Percentiles rank a stretch among this genome's conserved stretches.
phyloP scores from a whole-genome alignment of 2,888 invertebrate genomes.

The Melipona beecheii region DNA sequence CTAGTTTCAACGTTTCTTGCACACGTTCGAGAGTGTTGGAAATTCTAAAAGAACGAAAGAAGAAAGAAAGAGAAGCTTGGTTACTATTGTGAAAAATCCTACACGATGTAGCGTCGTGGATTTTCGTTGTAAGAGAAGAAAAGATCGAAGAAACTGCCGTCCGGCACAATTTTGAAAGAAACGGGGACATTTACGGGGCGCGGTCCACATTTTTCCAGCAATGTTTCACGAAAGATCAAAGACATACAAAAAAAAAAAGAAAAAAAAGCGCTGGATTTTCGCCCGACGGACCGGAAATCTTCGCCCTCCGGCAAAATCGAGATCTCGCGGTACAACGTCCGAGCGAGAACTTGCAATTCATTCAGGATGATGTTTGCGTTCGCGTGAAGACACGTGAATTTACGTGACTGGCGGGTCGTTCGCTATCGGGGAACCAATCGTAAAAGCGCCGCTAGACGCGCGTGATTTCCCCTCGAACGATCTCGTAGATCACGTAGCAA shows the following conservation, averaged over 20 bases:
- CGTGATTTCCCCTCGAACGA: constrained; percentile 5
- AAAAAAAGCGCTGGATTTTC: neutral
- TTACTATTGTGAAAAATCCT: neutral
- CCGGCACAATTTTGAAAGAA: neutral
- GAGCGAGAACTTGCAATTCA: no score
- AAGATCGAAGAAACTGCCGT: neutral
- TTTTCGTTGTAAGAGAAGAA: neutral
- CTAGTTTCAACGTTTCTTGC: neutral
- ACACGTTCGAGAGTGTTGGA: neutral
- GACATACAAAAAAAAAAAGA: no score
- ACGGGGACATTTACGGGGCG: neutral
- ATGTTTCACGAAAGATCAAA: neutral
- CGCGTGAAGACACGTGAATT: no score
- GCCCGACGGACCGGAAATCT: neutral
- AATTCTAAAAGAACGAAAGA: neutral
- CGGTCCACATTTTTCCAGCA: neutral
- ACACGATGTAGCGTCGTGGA: neutral
- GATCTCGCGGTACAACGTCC: no score
- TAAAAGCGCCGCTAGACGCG: neutral
- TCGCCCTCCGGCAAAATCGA: no score
- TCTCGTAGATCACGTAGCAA: neutral
- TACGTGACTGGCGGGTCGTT: no score
- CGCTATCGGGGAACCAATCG: neutral
- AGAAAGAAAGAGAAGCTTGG: neutral
- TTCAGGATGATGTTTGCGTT: no score